Conservation (phyloP, 2,888 invertebrate genomes). For the Acrobasis repandana region DNA sequence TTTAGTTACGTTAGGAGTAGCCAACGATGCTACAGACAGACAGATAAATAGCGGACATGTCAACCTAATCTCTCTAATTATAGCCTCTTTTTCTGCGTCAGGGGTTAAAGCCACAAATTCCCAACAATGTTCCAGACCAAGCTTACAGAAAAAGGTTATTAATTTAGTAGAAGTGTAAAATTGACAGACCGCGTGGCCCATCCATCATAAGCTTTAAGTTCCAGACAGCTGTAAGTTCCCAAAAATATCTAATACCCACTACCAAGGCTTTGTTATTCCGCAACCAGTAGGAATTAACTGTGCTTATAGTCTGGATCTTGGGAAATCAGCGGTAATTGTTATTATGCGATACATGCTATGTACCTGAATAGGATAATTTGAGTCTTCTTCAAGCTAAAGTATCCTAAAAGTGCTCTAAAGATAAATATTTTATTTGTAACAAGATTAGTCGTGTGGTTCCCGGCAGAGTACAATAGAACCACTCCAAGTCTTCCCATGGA, state of each 20-base stretch:
- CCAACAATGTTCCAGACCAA: not conserved
- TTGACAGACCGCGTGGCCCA: constrained; percentile 14
- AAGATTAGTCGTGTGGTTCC: too few species aligned
- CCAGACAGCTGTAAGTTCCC: constrained; percentile 14
- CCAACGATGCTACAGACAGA: not conserved
- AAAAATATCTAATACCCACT: constrained; percentile 24
- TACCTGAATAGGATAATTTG: not conserved
- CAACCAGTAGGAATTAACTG: constrained; percentile 10
- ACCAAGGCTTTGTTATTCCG: constrained; percentile 22
- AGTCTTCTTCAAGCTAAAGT: too few species aligned
- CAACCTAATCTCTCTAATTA: not conserved
- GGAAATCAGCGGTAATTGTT: not conserved
- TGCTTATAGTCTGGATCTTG: constrained; percentile 1
- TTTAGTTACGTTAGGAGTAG: too few species aligned
- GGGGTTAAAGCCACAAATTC: not conserved
- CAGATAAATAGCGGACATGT: not conserved
- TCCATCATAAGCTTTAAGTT: constrained; percentile 26
- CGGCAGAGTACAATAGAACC: too few species aligned
- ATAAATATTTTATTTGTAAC: too few species aligned
- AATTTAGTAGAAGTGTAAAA: constrained; percentile 19
- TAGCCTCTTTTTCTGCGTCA: not conserved
- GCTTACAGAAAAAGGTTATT: constrained; percentile 19
- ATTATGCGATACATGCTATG: not conserved
- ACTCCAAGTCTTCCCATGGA: too few species aligned
- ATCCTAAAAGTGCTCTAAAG: not conserved